These are phyloP conservation scores for Masticophis lateralis DNA, from an alignment of 2,797 vertebrate genomes.

Conservation along the genomic window DNA sequence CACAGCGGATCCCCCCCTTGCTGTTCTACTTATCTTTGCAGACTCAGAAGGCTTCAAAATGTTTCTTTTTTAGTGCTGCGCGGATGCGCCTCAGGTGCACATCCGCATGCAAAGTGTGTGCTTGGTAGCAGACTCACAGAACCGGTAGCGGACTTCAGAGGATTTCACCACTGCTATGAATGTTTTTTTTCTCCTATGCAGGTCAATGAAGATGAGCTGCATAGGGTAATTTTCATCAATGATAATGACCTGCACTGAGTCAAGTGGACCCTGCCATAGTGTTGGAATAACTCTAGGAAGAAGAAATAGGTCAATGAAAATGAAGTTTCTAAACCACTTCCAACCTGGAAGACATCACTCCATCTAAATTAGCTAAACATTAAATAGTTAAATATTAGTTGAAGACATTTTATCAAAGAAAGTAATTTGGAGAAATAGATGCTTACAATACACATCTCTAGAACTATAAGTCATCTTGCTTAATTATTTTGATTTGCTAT, in stretches of 20 bases:
- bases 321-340: not conserved
- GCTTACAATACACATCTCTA: not conserved
- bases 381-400: not conserved
- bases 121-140: too few species aligned
- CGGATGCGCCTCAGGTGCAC: too few species aligned
- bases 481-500: not conserved
- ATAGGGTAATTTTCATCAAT: not conserved
- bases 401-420: not conserved
- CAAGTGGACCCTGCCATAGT: not conserved
- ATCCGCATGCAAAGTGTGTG: too few species aligned
- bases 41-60: too few species aligned
- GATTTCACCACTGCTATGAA: too few species aligned
- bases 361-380: not conserved
- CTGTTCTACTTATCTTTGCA: too few species aligned
- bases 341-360: too few species aligned
- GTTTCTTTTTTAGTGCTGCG: too few species aligned
- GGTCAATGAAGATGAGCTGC: not conserved
- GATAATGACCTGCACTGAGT: not conserved
- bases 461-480: not conserved
- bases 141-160: too few species aligned
- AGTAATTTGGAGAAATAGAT: not conserved
- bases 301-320: not conserved
- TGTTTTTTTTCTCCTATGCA: not conserved
- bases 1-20: too few species aligned
- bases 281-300: not conserved